Evolutionary conservation across 2,888 invertebrate genomes (phyloP).

Genomic region (Boloria selene): DNA sequence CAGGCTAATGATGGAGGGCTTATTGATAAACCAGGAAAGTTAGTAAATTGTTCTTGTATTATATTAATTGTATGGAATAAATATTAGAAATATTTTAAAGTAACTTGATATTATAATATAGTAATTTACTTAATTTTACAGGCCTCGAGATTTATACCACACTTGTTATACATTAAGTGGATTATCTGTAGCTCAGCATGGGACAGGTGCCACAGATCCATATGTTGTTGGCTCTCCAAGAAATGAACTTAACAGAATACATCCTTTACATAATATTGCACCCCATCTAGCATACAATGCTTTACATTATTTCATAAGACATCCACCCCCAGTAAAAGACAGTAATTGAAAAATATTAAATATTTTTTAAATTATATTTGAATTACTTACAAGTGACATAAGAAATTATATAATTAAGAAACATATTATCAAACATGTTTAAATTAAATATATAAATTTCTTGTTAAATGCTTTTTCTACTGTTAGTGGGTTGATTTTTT

Average conservation of each 20-base stretch:
- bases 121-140: conserved; percentile 65
- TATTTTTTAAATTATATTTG: background rate
- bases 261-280: conserved; percentile 92
- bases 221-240: conserved; percentile 84
- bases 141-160: conserved; percentile 95
- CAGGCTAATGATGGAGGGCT: conserved; percentile 94
- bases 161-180: conserved; percentile 98
- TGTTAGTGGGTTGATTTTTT: conserved; percentile 1
- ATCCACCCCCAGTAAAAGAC: conserved; percentile 73
- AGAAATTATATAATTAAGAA: background rate
- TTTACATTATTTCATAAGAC: conserved; percentile 75
- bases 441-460: too few relatives aligned
- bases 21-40: conserved; percentile 98
- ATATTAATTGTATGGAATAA: background rate
- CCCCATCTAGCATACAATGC: conserved; percentile 82
- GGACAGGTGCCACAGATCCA: conserved; percentile 71
- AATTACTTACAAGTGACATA: conserved; percentile 2
- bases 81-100: background rate
- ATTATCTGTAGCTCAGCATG: conserved; percentile 94
- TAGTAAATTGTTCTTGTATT: conserved; percentile 57
- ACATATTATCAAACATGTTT: too few relatives aligned
- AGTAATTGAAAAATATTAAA: conserved; percentile 52
- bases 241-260: conserved; percentile 89
- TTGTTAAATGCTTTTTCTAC: background rate
- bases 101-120: background rate